Evolutionary conservation across 2,113 vertebrate species (phyloP), one percentile per base, ranked within the genome.

Genomic region (Carassius gibelio): DNA sequence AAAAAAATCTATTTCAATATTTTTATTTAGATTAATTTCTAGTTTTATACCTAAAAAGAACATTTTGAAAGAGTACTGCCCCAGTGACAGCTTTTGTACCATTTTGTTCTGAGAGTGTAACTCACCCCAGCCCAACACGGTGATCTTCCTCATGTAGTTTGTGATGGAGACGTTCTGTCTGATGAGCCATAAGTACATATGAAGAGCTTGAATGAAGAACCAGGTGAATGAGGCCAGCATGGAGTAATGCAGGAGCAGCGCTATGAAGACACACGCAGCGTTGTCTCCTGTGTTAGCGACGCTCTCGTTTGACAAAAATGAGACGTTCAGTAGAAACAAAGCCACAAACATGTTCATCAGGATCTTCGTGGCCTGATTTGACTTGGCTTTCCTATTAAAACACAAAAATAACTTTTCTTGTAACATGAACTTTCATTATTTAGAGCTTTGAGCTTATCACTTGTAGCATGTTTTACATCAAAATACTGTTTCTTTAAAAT

Each of bases 151-250:
- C 85, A 95, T 88, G 88, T 95, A 96, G 83, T 91, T 87, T 4
- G 79, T 86, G 30, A 93, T 90, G 68, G 92, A 92, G 85, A 61
- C 88, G 57, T 92, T 91, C 1, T 93, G 78, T 89, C 59, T 93
- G 86, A 88, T 50, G 0, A 93, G 82, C 3, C 92, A 90, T 1
- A 95, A 87, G 89, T 94, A 95, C 80, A 96, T 85, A 82, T 96
- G 95, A 15, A 94, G 92, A 62, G 93, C 95, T 87, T 96, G 92
- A 30, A 96, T 89, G 0, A 85, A 91, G 36, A 81, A 96, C 95
- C 95, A 96, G 88, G 92, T 96, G 84, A 96, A 96, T 42, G 92
- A 93, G 61, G 94, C 93, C 87, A 45, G 45, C 45, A 45, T 45
- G 82, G 90, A 91, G 87, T 96, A 97, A 83, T 96, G 96, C 74